Conservation (phyloP, 2,113 vertebrate genomes). For the Pachyramphus minor region DNA sequence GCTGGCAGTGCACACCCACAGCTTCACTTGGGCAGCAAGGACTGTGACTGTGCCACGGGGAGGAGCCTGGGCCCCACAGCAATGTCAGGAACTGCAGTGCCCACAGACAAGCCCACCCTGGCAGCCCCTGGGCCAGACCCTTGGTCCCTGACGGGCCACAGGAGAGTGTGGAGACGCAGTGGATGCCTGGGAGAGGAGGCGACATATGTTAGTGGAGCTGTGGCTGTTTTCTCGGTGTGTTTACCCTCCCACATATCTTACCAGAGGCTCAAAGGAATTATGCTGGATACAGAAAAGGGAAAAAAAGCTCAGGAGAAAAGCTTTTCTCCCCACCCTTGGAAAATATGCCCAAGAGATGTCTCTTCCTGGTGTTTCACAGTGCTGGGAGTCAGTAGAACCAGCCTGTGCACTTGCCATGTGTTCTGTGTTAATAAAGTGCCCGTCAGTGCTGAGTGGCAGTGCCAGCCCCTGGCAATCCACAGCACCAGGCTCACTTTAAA, state of each 20-base stretch:
- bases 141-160: rapidly evolving
- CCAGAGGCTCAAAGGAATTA: not conserved
- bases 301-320: not conserved
- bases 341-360: slow-evolving; percentile 7
- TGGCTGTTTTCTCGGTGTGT: not conserved
- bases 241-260: slow-evolving; percentile 1
- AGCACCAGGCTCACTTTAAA: slow-evolving; percentile 85
- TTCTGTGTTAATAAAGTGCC: slow-evolving; percentile 68
- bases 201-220: not conserved
- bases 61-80: rapidly evolving
- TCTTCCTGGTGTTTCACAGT: slow-evolving; percentile 66
- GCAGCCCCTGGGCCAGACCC: not conserved
- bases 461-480: slow-evolving; percentile 81
- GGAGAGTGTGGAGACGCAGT: rapidly evolving
- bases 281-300: not conserved
- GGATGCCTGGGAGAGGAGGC: not conserved
- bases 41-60: not conserved
- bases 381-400: slow-evolving; percentile 75
- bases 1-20: rapidly evolving
- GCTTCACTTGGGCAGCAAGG: rapidly evolving
- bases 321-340: not conserved
- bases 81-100: rapidly evolving
- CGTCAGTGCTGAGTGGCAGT: slow-evolving; percentile 78
- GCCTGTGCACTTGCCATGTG: slow-evolving; percentile 44
- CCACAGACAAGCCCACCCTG: not conserved